Base-by-base conservation (phyloP, 1,140 invertebrate genomes). In the Apolygus lucorum region DNA sequence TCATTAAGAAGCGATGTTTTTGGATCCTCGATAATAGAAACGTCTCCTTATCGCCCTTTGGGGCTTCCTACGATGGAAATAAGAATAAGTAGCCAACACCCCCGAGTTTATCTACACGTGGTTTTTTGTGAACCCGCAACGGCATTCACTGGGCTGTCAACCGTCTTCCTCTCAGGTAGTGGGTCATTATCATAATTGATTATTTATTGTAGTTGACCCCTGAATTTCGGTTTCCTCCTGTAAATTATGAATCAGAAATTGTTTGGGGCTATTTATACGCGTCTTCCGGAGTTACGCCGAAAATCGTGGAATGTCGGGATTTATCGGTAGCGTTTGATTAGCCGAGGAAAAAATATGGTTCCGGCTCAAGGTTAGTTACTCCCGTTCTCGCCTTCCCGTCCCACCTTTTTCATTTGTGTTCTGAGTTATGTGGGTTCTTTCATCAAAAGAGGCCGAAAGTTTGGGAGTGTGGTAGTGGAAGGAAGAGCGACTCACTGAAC, bases 241-340 rank as follows among this genome's bases (percentile, higher is more conserved):
- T 8, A 59, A 22, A 22, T 59, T 14, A 11, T 59, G 22, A 59
- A 59, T 59, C 22, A 59, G 11, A 59, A 59, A 59, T 59, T 59
- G 54, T 59, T 59, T 59, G 22, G 54, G 13, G 54, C 22, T 59
- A 59, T 59, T 59, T 59, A 59, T 59, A 17, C 54, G 22, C 11
- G 54, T 59, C 54, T 59, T 59, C 54, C 54, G 54, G 54, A 59
- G 54, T 59, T 59, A 59, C 54, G 54, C 54, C 22, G 54, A 59
- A 59, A 24, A 59, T 24, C n/a, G 34, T 59, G 54, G 54, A 59
- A 59, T 59, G 54, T 21, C 11, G 22, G 54, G 54, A 59, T 59
- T 59, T 59, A 59, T 14, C 54, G 54, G 54, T 14, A 59, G 11
- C 54, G 11, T 59, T 59, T 59, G 54, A 59, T 59, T 59, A 59